Base-by-base conservation (phyloP, 2,888 invertebrate species). In the Meganola albula region DNA sequence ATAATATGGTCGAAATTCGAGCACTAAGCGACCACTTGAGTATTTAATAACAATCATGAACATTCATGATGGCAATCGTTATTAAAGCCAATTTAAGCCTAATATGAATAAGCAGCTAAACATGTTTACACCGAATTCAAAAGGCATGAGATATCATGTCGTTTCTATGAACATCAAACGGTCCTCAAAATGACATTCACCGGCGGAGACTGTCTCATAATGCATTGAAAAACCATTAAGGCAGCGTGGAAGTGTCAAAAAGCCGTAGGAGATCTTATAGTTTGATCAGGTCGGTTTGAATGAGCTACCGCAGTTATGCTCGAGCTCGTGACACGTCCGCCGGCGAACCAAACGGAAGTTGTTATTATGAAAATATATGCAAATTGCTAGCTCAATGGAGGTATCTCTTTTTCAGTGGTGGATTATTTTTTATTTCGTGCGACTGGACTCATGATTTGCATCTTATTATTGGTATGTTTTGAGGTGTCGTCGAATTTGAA, bases 361-460 rank as follows among this genome's bases (percentile, higher is more conserved):
- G 57, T 72, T 76, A 77, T 76, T 74, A 75, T 71, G 69, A 75
- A 78, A 82, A 79, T 80, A 64, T 76, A 80, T 82, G 80, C 69
- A 82, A 78, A 83, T 77, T 68, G 68, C 62, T 56, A 61, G 56
- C 65, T 73, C 67, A 67, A 60, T 69, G 69, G 64, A 72, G 72
- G 64, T 66, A 72, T 67, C 49, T 63, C 71, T 61, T 64, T 72
- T 57, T 65, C 58, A 63, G 55, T 59, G 56, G 53, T 53, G 62
- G 55, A 58, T 62, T 65, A 74, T 74, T 48, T 74, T 74, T 68
- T 70, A 68, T 61, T 58, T 48, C 48, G 44, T 56, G 64, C 71
- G 68, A 58, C 63, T 62, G 66, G 74, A 65, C 68, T 68, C 63
- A 56, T 67, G 74, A 77, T 83, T 83, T 79, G 69, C 82, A 82